phyloP scores from a whole-genome alignment of 2,888 invertebrate genomes.

The Drosophila macrothrix region DNA sequence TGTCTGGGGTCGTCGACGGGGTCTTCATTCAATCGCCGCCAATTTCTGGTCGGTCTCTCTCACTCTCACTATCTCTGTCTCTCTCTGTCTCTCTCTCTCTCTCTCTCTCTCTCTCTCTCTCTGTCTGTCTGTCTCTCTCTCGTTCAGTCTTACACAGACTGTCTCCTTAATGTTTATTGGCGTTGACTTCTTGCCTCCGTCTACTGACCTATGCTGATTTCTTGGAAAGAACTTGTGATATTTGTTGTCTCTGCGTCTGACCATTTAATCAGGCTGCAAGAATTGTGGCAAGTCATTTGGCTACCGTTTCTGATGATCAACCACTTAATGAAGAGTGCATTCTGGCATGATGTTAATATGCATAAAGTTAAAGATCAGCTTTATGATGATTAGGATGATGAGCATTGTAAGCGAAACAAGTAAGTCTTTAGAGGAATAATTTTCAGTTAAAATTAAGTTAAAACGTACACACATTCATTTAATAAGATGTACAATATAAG shows the following conservation, averaged over 20 bases:
- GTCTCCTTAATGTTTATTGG: conserved; percentile 50
- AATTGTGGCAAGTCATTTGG: conserved; percentile 25
- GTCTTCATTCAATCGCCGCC: conserved; percentile 67
- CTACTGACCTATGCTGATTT: conserved; percentile 75
- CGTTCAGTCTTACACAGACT: background rate
- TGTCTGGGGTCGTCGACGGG: conserved; percentile 59
- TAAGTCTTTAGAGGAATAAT: background rate
- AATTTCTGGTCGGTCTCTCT: conserved; percentile 24
- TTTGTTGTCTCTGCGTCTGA: conserved; percentile 22
- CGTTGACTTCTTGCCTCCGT: conserved; percentile 44
- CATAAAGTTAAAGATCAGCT: background rate
- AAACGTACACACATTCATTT: background rate
- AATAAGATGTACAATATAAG: background rate
- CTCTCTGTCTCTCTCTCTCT: background rate
- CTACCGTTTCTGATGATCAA: conserved; percentile 15
- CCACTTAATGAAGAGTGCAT: conserved; percentile 11
- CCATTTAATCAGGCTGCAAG: conserved; percentile 12
- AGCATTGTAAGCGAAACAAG: background rate
- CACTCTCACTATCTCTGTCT: background rate
- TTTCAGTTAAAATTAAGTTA: background rate
- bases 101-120: background rate
- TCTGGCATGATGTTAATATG: background rate
- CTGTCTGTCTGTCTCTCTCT: background rate
- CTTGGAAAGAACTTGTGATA: conserved; percentile 72
- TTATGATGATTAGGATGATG: background rate